Conservation (phyloP, 2,888 invertebrate genomes). For the Cryptocephalus moraei region DNA sequence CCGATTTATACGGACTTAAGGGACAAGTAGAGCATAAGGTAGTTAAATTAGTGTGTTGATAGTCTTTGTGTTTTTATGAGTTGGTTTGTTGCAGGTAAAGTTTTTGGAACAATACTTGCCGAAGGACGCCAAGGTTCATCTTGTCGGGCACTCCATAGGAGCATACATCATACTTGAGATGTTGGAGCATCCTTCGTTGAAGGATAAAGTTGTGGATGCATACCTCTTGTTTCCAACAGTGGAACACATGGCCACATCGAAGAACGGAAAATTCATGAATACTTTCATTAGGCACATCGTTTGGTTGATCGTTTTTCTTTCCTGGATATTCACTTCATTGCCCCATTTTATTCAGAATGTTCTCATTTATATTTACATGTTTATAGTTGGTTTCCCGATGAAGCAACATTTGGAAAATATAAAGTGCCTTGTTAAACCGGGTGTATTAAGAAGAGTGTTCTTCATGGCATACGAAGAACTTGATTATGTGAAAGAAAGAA, state of each 20-base stretch:
- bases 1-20: conserved; percentile 58
- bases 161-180: conserved; percentile 72
- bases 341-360: conserved; percentile 43
- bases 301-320: conserved; percentile 38
- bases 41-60: conserved; percentile 4
- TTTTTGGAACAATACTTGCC: conserved; percentile 69
- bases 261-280: conserved; percentile 62
- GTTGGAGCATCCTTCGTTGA: conserved; percentile 48
- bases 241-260: conserved; percentile 67
- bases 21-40: conserved; percentile 76
- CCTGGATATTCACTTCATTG: conserved; percentile 43
- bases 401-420: conserved; percentile 41
- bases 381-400: conserved; percentile 45
- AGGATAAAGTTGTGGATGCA: conserved; percentile 47
- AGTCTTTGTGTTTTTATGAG: not conserved
- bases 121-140: conserved; percentile 58
- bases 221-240: conserved; percentile 81
- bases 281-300: conserved; percentile 47
- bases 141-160: conserved; percentile 89
- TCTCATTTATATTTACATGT: conserved; percentile 47
- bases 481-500: conserved; percentile 57
- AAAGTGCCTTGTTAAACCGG: conserved; percentile 47
- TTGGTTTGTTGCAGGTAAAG: conserved; percentile 36
- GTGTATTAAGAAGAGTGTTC: conserved; percentile 53
- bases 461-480: conserved; percentile 72